phyloP scores from a whole-genome alignment of 2,113 vertebrate species.

The Phainopepla nitens region DNA sequence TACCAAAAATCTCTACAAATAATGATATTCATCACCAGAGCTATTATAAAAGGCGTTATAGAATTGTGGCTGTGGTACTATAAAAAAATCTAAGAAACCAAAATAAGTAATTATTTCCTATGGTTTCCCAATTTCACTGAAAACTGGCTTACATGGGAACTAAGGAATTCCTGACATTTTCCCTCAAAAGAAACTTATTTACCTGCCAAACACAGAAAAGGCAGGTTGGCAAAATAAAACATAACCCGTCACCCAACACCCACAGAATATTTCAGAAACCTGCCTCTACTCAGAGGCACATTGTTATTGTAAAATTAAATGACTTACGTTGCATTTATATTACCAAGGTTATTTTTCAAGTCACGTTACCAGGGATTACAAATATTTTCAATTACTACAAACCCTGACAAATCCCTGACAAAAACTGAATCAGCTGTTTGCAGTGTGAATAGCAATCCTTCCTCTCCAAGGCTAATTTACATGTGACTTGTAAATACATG shows the following conservation, averaged over 20 bases:
- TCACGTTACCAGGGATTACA: background rate
- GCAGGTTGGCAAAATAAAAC: background rate
- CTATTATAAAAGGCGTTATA: background rate
- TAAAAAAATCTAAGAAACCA: background rate
- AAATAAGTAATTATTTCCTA: background rate
- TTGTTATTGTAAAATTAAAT: background rate
- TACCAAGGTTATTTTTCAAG: background rate
- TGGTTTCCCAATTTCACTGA: background rate
- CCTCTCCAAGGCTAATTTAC: background rate
- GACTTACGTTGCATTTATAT: background rate
- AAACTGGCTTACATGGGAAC: background rate
- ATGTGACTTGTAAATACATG: background rate
- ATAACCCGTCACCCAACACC: background rate
- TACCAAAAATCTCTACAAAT: background rate
- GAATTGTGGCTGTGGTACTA: background rate
- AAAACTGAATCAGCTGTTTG: background rate
- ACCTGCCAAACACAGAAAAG: background rate
- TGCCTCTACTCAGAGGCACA: background rate
- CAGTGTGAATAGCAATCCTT: background rate
- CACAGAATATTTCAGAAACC: background rate
- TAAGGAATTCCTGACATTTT: background rate
- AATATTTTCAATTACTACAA: background rate
- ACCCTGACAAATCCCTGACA: background rate
- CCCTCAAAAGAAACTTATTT: background rate
- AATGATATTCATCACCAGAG: background rate